Base-by-base conservation (phyloP, 2,113 vertebrate species). In the Gambusia affinis region DNA sequence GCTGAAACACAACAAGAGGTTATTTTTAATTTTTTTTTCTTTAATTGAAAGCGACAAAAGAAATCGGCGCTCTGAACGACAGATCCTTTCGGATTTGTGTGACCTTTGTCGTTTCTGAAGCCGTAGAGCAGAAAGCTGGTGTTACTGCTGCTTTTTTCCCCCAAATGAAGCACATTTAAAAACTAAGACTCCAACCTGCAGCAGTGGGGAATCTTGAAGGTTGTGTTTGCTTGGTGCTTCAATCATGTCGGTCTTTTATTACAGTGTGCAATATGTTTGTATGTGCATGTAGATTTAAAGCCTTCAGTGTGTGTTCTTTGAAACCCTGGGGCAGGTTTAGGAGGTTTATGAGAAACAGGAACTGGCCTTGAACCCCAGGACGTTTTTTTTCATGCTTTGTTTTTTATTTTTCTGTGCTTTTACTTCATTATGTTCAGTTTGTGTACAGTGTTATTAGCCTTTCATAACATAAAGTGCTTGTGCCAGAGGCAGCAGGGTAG, bases 391-490 rank as follows among this genome's bases (percentile, higher is more conserved):
- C 80, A 54, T 57, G 24, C 64, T 72, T 77, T 80, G 11, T 67
- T 64, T 76, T 11, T 75, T 22, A 14, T 42, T 42, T 42, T 42
- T 42, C 39, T 15, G 64, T 64, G 54, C n/a, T 78, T 84, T 81
- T 72, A 61, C 67, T 72, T 81, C 73, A 62, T n/a, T 78, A 54
- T 69, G 33, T 68, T 73, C 76, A 63, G 67, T 71, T 80, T 87
- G 72, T 78, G 71, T 80, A 47, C 74, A 74, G 75, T 80, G 60
- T 74, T 76, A 64, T 88, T 44, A 73, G 72, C 75, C 76, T 85
- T 79, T 82, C 63, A 61, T 78, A 29, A 81, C 67, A 80, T 42
- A 19, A 86, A 84, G 85, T 92, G 88, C 83, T 87, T n/a, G 82
- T 91, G 78, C 76, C 74, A 77, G 81, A 15, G 79, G 70, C 17